Evolutionary conservation across 2,113 vertebrate species (phyloP).

Genomic region (Solenodon paradoxus): DNA sequence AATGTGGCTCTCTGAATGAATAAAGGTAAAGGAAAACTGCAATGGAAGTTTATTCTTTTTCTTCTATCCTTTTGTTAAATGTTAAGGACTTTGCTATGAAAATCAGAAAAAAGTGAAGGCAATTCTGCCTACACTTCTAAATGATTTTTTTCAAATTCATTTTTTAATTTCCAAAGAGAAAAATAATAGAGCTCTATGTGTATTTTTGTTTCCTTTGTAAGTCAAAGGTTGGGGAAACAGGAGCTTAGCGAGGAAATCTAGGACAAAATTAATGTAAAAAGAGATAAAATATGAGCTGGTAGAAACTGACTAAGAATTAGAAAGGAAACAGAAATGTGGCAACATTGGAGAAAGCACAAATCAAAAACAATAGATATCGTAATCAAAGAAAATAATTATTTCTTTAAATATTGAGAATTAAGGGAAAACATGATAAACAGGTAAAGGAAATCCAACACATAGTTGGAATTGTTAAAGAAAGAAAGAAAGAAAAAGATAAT

Average conservation of each 20-base stretch:
- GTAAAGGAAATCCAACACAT: background rate
- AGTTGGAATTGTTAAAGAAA: background rate
- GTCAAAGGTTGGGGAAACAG: background rate
- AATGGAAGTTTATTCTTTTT: background rate
- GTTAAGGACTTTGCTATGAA: background rate
- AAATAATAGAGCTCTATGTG: background rate
- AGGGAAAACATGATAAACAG: background rate
- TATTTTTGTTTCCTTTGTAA: background rate
- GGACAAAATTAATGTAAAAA: background rate
- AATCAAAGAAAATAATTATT: background rate
- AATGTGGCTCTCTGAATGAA: background rate
- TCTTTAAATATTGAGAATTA: background rate
- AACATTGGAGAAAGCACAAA: background rate
- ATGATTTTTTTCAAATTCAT: background rate
- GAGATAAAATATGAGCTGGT: background rate
- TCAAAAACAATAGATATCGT: background rate
- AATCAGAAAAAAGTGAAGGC: background rate
- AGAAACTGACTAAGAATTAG: background rate
- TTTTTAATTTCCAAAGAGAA: conserved; percentile 26
- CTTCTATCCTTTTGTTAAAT: background rate
- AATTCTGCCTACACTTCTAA: background rate
- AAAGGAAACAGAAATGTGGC: background rate
- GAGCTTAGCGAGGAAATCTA: background rate
- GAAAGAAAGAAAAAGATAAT: background rate
- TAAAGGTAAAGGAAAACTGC: background rate